phyloP scores from a whole-genome alignment of 2,113 vertebrate species.

The Clarias macrocephalus region DNA sequence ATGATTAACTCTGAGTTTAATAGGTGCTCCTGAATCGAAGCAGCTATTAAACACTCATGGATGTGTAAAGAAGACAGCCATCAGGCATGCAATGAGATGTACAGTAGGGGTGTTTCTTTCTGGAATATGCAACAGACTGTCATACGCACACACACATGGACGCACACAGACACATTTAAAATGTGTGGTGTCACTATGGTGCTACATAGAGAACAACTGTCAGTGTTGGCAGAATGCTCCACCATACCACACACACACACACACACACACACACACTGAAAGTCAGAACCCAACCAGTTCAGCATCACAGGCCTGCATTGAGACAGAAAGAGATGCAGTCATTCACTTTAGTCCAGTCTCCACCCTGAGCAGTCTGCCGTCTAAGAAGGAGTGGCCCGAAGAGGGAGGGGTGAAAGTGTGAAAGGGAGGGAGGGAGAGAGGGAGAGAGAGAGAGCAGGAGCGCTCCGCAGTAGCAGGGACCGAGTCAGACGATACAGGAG shows the following conservation, averaged over 20 bases:
- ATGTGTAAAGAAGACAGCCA: background rate
- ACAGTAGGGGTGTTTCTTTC: background rate
- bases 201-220: background rate
- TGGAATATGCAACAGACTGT: background rate
- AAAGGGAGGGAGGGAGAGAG: conserved; percentile 38
- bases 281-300: conserved; percentile 10
- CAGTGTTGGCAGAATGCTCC: background rate
- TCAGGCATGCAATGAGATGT: background rate
- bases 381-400: conserved; percentile 53
- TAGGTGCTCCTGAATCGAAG: background rate
- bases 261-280: background rate
- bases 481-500: conserved; percentile 35
- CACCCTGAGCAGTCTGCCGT: conserved; percentile 50
- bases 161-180: conserved; percentile 10
- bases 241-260: background rate
- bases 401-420: conserved; percentile 49
- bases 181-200: background rate
- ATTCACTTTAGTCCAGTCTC: conserved; percentile 53
- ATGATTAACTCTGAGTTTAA: conserved; percentile 10
- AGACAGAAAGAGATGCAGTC: conserved; percentile 8
- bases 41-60: background rate
- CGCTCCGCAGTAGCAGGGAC: conserved; percentile 41
- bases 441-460: conserved; percentile 36
- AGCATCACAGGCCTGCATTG: conserved; percentile 17
- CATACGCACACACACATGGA: background rate